These are phyloP conservation scores for Boulengeromyrus knoepffleri DNA, from an alignment of 2,113 vertebrate species.

Conservation along the genomic window DNA sequence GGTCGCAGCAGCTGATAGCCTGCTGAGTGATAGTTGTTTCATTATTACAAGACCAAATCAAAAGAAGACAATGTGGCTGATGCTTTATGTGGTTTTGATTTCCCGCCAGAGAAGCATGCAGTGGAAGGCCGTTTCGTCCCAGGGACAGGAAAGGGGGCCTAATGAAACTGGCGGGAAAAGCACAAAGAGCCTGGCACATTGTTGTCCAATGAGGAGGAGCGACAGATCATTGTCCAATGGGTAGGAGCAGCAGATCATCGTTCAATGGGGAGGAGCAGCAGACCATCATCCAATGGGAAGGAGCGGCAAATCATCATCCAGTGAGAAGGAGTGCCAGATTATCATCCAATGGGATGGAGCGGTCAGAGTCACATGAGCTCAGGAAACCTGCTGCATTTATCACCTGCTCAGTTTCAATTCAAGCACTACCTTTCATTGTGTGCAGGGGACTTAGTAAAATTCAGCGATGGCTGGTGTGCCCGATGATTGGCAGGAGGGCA, in stretches of 20 bases:
- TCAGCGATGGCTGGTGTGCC: background rate
- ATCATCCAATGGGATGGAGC: background rate
- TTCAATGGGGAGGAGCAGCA: background rate
- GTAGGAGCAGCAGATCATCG: no score
- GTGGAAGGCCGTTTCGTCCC: background rate
- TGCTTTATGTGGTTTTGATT: conserved; percentile 52
- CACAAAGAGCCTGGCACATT: background rate
- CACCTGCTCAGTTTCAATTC: background rate
- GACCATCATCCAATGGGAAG: background rate
- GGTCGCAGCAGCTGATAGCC: conserved; percentile 54
- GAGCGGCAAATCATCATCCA: background rate
- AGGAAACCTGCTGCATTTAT: background rate
- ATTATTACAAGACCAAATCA: conserved; percentile 61
- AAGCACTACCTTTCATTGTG: background rate
- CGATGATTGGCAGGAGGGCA: background rate
- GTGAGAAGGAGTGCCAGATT: background rate
- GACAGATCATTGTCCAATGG: no score
- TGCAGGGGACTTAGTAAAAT: background rate
- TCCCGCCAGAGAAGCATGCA: conserved; percentile 48
- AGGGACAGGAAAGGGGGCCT: background rate
- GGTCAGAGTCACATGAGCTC: background rate
- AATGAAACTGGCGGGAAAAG: background rate
- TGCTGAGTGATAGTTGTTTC: conserved; percentile 56
- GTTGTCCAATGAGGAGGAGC: no score
- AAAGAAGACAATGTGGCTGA: conserved; percentile 50